phyloP scores from a whole-genome alignment of 2,888 invertebrate genomes.

The Drosophila robusta region DNA sequence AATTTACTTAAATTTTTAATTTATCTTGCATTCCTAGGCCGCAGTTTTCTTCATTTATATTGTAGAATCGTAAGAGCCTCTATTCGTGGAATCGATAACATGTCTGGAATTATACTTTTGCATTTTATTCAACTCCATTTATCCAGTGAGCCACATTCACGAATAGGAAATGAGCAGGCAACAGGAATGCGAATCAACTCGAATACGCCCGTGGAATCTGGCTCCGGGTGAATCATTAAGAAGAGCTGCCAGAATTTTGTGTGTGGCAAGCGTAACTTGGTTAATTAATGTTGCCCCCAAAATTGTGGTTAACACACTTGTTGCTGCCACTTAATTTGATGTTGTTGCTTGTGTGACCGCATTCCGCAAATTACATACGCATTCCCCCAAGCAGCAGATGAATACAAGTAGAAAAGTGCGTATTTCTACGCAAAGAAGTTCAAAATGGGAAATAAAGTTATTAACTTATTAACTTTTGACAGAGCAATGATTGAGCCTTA shows the following conservation, averaged over 20 bases:
- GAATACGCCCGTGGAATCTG: neutral
- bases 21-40: neutral
- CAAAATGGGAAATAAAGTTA: constrained; percentile 50
- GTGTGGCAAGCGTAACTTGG: constrained; percentile 8
- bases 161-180: neutral
- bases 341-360: constrained; percentile 48
- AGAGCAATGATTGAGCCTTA: constrained; percentile 9
- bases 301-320: constrained; percentile 29
- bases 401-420: constrained; percentile 10
- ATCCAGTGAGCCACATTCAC: neutral
- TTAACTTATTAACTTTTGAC: constrained; percentile 57
- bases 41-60: no score
- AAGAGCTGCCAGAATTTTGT: constrained; percentile 11
- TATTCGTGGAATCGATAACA: neutral
- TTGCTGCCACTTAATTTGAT: constrained; percentile 6
- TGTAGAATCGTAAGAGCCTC: neutral
- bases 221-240: neutral
- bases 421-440: no score
- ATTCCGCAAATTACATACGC: constrained; percentile 52
- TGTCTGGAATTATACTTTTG: neutral
- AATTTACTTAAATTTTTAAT: neutral
- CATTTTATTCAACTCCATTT: neutral
- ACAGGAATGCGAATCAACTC: neutral
- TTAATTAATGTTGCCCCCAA: constrained; percentile 28
- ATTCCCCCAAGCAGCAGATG: constrained; percentile 25